Evolutionary conservation across 1,140 invertebrate species (phyloP).

Genomic region (Camponotus pennsylvanicus): DNA sequence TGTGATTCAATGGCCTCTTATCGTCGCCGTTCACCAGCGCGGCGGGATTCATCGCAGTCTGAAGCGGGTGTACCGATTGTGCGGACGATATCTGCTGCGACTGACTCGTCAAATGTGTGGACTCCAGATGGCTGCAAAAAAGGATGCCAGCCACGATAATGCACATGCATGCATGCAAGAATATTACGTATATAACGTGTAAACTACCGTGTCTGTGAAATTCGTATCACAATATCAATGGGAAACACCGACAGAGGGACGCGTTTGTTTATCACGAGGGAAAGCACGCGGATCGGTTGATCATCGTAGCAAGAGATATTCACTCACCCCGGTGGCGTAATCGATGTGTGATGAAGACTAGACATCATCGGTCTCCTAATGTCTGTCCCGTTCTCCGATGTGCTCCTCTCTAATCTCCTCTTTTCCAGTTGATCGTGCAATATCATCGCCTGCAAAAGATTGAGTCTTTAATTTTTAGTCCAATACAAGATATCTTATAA

Average conservation of each 20-base stretch:
- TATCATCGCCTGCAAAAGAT: constrained; percentile 80
- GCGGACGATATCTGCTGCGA: constrained; percentile 73
- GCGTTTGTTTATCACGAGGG: constrained; percentile 38
- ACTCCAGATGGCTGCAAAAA: constrained; percentile 82
- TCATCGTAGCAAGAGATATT: constrained; percentile 22
- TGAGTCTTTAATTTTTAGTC: constrained; percentile 4
- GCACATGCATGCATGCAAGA: constrained; percentile 73
- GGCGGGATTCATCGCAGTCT: constrained; percentile 77
- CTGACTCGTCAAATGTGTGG: constrained; percentile 74
- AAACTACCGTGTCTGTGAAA: constrained; percentile 29
- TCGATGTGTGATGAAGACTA: constrained; percentile 79
- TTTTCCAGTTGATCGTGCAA: constrained; percentile 84
- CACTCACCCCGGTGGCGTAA: constrained; percentile 82
- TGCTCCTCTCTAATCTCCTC: constrained; percentile 81
- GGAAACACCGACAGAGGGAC: constrained; percentile 14
- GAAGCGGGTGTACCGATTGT: constrained; percentile 78
- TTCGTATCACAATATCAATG: constrained; percentile 58
- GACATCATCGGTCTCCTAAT: constrained; percentile 79
- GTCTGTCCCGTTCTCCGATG: constrained; percentile 81
- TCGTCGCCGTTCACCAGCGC: constrained; percentile 88
- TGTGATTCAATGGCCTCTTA: constrained; percentile 90
- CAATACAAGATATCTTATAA: neutral
- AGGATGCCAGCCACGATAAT: constrained; percentile 66
- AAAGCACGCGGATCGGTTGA: constrained; percentile 37
- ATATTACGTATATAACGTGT: constrained; percentile 45